Evolutionary conservation across 1,140 invertebrate genomes (phyloP), one percentile per base, ranked within the genome.

Genomic region (Drosophila sp.): DNA sequence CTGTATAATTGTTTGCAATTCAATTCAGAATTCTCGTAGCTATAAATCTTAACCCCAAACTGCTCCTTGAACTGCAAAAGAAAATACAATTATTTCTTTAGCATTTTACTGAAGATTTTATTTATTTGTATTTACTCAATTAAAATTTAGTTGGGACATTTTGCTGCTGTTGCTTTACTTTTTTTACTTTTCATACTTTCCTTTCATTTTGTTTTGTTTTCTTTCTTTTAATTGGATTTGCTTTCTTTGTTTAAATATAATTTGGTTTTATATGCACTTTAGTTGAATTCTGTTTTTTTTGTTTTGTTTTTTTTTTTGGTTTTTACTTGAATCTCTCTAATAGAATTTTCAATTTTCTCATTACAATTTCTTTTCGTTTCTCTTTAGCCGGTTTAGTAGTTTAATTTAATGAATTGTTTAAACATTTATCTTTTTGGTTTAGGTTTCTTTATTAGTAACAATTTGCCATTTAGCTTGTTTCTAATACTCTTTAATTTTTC

Each of bases 81-180:
- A 23, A 33, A 61, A 30, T 6, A 35, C 56, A 38, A 58, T 35
- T 35, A 10, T 27, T 38, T 35, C 32, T 58, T 33, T 56, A 11
- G 27, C 41, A 70, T 71, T 72, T 76, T 72, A 80, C 57, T 70
- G 69, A 72, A 76, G 64, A 72, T 87, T 72, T 75, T 86, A 83
- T 86, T 86, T 87, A 89, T 60, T 80, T 83, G 77, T 47, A 84
- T 89, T 80, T 89, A 89, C 74, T 89, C 84, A 87, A 85, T 87
- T 87, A 89, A 87, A 87, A 89, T 84, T 80, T 87, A 87, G 76
- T 87, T 87, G 84, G 84, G 84, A 87, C 84, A 87, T 80, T 76
- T 66, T 68, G 47, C 76, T 72, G 63, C 65, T 82, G 58, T 63
- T 30, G 30, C 30, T 30, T 30, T 30, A 30, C 30, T 30, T 30